Conservation (phyloP, 2,888 invertebrate genomes). For the Formica aserva region DNA sequence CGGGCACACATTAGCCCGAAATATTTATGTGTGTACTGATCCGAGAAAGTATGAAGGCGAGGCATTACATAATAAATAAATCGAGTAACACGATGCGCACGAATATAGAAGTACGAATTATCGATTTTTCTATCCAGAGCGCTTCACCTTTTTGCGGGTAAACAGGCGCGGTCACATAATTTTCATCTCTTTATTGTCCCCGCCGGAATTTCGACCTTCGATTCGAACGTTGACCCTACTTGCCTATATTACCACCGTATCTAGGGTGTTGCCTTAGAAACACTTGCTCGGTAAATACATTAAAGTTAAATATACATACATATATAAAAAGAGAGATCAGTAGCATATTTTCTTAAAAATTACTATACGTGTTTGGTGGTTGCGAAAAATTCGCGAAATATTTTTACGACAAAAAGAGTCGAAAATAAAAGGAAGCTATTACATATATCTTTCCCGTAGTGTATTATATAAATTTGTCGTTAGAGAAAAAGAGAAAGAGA, state of each 20-base stretch:
- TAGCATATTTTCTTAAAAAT: not conserved
- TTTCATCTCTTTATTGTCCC: slow-evolving; percentile 43
- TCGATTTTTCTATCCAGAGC: slow-evolving; percentile 23
- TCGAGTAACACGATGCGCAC: not conserved
- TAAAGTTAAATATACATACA: not conserved
- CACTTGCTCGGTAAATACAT: slow-evolving; percentile 28
- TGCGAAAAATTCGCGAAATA: not conserved
- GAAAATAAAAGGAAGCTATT: not conserved
- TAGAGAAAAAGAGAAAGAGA: not conserved
- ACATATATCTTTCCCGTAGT: not conserved
- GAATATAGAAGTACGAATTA: not conserved
- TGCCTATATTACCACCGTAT: slow-evolving; percentile 22
- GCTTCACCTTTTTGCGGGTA: slow-evolving; percentile 34
- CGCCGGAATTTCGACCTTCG: slow-evolving; percentile 7
- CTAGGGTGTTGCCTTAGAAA: slow-evolving; percentile 52
- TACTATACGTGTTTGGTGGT: not conserved
- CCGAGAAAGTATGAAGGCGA: not conserved
- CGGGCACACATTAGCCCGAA: slow-evolving; percentile 4
- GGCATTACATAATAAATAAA: not conserved
- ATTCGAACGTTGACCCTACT: slow-evolving; percentile 37
- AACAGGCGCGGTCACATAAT: slow-evolving; percentile 46
- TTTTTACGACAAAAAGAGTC: not conserved
- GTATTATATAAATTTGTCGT: slow-evolving; percentile 36
- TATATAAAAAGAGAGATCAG: not conserved
- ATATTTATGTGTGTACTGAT: not conserved